Conservation (phyloP, 2,113 vertebrate genomes). For the Stegostoma tigrinum region DNA sequence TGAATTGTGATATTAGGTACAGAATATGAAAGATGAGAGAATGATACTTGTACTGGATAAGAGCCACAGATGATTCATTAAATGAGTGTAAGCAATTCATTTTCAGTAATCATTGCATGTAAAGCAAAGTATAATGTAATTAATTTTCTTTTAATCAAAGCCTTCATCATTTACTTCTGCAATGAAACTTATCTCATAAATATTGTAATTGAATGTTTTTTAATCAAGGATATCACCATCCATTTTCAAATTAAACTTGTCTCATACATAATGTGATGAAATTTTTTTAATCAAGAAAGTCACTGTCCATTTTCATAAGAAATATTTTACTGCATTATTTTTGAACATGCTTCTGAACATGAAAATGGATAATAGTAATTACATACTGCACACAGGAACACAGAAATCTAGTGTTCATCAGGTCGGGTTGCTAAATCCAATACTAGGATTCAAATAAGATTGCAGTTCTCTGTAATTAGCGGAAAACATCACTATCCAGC, state of each 20-base stretch:
- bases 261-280: not conserved
- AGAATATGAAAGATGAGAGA: not conserved
- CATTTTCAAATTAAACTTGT: not conserved
- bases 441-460: not conserved
- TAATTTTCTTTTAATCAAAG: conserved; percentile 5
- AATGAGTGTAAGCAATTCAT: not conserved
- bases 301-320: not conserved
- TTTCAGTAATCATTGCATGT: not conserved
- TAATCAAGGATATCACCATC: not conserved
- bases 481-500: too few species aligned
- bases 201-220: not conserved
- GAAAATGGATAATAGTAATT: not conserved
- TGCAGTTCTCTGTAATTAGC: not conserved
- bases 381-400: not conserved
- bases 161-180: not conserved
- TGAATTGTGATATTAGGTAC: not conserved
- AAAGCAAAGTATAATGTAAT: not conserved
- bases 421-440: not conserved
- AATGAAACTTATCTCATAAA: not conserved
- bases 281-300: not conserved
- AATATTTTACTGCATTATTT: not conserved
- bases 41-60: not conserved
- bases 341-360: not conserved
- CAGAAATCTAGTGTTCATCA: not conserved
- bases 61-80: not conserved